These are phyloP conservation scores for Aphelinus atriplicis DNA, from an alignment of 1,140 invertebrate genomes.

Conservation along the genomic window DNA sequence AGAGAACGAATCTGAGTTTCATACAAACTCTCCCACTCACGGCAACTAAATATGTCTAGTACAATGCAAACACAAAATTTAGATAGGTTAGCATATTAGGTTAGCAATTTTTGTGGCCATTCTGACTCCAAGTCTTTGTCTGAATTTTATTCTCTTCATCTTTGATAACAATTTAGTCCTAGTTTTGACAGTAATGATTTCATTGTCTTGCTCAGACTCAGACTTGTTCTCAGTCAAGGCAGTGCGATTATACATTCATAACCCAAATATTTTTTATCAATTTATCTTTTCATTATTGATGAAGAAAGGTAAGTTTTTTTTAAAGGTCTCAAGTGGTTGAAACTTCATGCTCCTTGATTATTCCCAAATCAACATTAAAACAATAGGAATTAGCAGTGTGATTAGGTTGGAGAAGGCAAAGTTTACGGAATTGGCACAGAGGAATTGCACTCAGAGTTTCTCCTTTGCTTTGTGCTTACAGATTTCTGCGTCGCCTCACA, in stretches of 20 bases:
- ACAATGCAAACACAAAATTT: constrained; percentile 54
- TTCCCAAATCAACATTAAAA: constrained; percentile 31
- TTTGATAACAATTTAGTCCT: too few species aligned
- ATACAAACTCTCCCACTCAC: constrained; percentile 58
- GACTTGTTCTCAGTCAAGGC: constrained; percentile 57
- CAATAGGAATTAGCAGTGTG: constrained; percentile 54
- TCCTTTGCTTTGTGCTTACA: constrained; percentile 68
- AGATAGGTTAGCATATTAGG: constrained; percentile 67
- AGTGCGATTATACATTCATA: constrained; percentile 54
- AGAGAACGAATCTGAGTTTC: constrained; percentile 63
- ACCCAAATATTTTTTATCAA: constrained; percentile 26
- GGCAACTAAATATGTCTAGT: constrained; percentile 57
- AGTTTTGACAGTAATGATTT: too few species aligned
- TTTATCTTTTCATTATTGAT: background rate
- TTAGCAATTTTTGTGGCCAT: constrained; percentile 50
- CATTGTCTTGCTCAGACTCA: constrained; percentile 28
- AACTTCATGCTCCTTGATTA: too few species aligned
- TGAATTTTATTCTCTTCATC: background rate
- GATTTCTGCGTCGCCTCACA: constrained; percentile 65
- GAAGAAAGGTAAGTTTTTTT: constrained; percentile 47
- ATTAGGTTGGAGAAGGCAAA: constrained; percentile 63
- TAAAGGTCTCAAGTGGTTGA: background rate
- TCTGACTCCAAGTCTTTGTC: constrained; percentile 56
- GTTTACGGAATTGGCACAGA: constrained; percentile 58
- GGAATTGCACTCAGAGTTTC: constrained; percentile 64